These are phyloP conservation scores for Lamproptera curius DNA, from an alignment of 2,888 invertebrate species.

Conservation along the genomic window DNA sequence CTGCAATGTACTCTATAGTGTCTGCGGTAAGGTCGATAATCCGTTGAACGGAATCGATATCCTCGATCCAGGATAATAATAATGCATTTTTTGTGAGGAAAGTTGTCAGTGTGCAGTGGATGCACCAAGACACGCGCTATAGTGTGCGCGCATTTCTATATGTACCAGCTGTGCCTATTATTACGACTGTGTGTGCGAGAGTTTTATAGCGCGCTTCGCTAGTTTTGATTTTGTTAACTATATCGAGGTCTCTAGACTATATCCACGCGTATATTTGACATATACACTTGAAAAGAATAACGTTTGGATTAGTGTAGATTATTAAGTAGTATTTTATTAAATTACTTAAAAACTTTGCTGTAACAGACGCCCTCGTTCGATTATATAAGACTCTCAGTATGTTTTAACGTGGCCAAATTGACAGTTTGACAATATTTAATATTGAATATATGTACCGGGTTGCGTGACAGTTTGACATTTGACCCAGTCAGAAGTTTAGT, in stretches of 20 bases:
- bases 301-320: too few species aligned
- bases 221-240: too few species aligned
- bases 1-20: constrained; percentile 18
- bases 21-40: constrained; percentile 37
- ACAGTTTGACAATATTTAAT: not conserved
- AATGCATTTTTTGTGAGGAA: constrained; percentile 70
- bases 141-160: constrained; percentile 50
- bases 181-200: constrained; percentile 59
- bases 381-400: too few species aligned
- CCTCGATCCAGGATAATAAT: constrained; percentile 69
- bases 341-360: too few species aligned
- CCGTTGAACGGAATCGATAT: constrained; percentile 30
- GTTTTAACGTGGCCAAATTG: not conserved
- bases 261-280: too few species aligned
- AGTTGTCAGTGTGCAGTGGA: constrained; percentile 70
- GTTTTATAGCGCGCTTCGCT: constrained; percentile 36
- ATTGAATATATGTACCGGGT: constrained; percentile 38
- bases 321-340: too few species aligned
- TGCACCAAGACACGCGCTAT: constrained; percentile 35
- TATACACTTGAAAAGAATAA: not conserved
- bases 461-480: constrained; percentile 63
- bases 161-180: constrained; percentile 75
- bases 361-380: too few species aligned
- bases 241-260: too few species aligned
- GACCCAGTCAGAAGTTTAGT: constrained; percentile 43